phyloP scores from a whole-genome alignment of 1,140 invertebrate genomes.

The Nylanderia fulva region DNA sequence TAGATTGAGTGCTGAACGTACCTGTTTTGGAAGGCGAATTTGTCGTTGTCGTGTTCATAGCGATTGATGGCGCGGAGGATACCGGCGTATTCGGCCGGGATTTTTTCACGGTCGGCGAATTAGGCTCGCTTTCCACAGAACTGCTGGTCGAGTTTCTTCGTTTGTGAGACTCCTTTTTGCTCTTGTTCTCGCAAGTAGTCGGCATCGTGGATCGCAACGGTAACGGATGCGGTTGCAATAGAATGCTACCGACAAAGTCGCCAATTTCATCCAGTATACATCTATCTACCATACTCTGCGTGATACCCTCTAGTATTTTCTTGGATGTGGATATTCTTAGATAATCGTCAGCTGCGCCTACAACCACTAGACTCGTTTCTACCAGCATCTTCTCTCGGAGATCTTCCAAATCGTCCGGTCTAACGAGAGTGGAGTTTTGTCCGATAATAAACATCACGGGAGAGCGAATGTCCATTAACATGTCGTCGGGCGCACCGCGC shows the following conservation, averaged over 20 bases:
- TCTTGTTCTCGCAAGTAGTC: slow-evolving; percentile 75
- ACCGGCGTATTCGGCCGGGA: slow-evolving; percentile 79
- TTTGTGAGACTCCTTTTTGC: slow-evolving; percentile 76
- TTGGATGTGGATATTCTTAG: slow-evolving; percentile 91
- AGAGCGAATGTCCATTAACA: slow-evolving; percentile 90
- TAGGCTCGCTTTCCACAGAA: slow-evolving; percentile 86
- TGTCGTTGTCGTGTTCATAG: slow-evolving; percentile 71
- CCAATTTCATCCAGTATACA: slow-evolving; percentile 90
- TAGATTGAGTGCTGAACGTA: slow-evolving; percentile 75
- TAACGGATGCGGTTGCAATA: slow-evolving; percentile 88
- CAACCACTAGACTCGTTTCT: slow-evolving; percentile 92
- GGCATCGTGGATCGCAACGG: slow-evolving; percentile 85
- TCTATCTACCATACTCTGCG: slow-evolving; percentile 93
- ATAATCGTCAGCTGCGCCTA: slow-evolving; percentile 93
- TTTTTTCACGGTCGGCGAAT: slow-evolving; percentile 84
- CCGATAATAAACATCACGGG: slow-evolving; percentile 94
- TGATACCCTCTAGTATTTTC: slow-evolving; percentile 91
- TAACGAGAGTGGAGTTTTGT: slow-evolving; percentile 89
- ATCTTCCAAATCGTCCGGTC: slow-evolving; percentile 92
- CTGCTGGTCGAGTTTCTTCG: slow-evolving; percentile 86
- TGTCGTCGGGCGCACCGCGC: slow-evolving; percentile 93
- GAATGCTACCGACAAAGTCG: slow-evolving; percentile 87
- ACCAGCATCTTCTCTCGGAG: slow-evolving; percentile 91
- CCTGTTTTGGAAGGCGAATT: slow-evolving; percentile 83
- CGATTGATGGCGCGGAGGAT: slow-evolving; percentile 68